Evolutionary conservation across 2,888 invertebrate genomes (phyloP).

Genomic region (Scotopteryx bipunctaria): DNA sequence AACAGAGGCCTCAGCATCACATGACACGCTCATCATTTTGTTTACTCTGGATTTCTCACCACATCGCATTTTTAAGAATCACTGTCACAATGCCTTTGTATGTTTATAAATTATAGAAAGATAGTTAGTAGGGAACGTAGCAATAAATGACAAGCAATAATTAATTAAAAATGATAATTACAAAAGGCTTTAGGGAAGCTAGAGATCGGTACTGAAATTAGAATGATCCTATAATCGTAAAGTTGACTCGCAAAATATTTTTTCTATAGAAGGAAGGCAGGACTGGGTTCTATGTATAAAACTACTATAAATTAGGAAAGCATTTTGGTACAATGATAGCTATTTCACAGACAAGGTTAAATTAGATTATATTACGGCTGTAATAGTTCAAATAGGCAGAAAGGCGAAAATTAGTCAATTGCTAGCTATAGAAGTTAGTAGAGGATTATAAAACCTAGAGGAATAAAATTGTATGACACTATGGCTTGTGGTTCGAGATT

Average conservation of each 20-base stretch:
- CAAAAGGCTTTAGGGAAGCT: conserved; percentile 76
- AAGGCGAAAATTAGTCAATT: conserved; percentile 78
- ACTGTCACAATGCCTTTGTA: conserved; percentile 43
- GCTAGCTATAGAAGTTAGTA: conserved; percentile 79
- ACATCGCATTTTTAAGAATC: conserved; percentile 30
- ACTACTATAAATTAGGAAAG: conserved; percentile 54
- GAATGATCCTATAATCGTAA: conserved; percentile 65
- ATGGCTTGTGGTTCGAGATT: conserved; percentile 67
- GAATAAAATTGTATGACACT: conserved; percentile 62
- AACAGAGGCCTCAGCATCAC: conserved; percentile 3
- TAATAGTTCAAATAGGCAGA: conserved; percentile 75
- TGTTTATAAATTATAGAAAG: conserved; percentile 50
- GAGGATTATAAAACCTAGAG: conserved; percentile 61
- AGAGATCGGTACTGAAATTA: conserved; percentile 78
- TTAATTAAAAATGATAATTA: conserved; percentile 59
- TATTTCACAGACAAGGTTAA: conserved; percentile 67
- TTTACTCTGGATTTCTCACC: conserved; percentile 25
- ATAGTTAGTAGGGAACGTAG: conserved; percentile 70
- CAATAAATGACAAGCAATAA: conserved; percentile 80
- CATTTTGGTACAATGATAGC: conserved; percentile 76
- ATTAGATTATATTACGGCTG: conserved; percentile 69
- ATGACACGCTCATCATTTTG: conserved; percentile 23
- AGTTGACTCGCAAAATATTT: conserved; percentile 71
- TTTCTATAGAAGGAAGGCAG: conserved; percentile 72
- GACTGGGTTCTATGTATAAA: conserved; percentile 65